Percentiles rank a stretch among this genome's conserved stretches.
Conservation (phyloP, 2,113 vertebrate species). For the Hippoglossus stenolepis region DNA sequence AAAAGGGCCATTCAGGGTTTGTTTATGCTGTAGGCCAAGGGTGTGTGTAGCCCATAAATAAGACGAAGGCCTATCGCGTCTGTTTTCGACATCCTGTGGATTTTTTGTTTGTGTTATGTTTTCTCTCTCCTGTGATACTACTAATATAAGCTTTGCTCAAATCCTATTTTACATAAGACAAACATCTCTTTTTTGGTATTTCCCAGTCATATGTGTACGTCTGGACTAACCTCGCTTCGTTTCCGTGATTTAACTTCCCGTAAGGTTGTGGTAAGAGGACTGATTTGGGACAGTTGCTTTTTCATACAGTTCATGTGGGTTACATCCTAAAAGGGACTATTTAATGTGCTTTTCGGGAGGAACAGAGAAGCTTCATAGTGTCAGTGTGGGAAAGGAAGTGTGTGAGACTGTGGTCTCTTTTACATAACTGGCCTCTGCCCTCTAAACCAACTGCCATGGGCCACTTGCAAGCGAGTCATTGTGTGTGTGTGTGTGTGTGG, state of each 20-base stretch:
- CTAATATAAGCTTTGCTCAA: slow-evolving; percentile 20
- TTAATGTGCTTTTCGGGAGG: slow-evolving; percentile 29
- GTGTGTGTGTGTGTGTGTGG: slow-evolving; percentile 21
- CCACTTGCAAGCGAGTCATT: slow-evolving; percentile 44
- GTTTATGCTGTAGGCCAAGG: slow-evolving; percentile 70
- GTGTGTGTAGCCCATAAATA: slow-evolving; percentile 52
- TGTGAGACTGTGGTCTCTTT: slow-evolving; percentile 54
- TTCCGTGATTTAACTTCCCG: slow-evolving; percentile 23
- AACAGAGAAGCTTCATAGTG: slow-evolving; percentile 41
- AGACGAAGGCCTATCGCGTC: slow-evolving; percentile 24
- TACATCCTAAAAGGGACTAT: slow-evolving; percentile 48
- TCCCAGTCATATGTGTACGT: neutral
- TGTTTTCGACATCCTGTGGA: slow-evolving; percentile 26
- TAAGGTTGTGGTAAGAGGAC: slow-evolving; percentile 38
- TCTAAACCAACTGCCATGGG: slow-evolving; percentile 50
- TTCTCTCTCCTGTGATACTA: slow-evolving; percentile 1
- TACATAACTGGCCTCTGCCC: slow-evolving; percentile 60
- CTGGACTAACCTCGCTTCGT: slow-evolving; percentile 33
- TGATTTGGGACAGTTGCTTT: slow-evolving; percentile 38
- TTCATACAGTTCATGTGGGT: slow-evolving; percentile 56
- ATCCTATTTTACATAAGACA: slow-evolving; percentile 5
- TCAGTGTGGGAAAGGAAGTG: slow-evolving; percentile 68
- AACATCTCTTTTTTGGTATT: slow-evolving; percentile 3
- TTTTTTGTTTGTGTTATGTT: neutral
- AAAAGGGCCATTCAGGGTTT: slow-evolving; percentile 68